A percentile compares a stretch with the other conserved stretches of the same genome.
These are phyloP conservation scores for Tragelaphus scriptus DNA, from an alignment of 2,113 vertebrate genomes.

Conservation along the genomic window DNA sequence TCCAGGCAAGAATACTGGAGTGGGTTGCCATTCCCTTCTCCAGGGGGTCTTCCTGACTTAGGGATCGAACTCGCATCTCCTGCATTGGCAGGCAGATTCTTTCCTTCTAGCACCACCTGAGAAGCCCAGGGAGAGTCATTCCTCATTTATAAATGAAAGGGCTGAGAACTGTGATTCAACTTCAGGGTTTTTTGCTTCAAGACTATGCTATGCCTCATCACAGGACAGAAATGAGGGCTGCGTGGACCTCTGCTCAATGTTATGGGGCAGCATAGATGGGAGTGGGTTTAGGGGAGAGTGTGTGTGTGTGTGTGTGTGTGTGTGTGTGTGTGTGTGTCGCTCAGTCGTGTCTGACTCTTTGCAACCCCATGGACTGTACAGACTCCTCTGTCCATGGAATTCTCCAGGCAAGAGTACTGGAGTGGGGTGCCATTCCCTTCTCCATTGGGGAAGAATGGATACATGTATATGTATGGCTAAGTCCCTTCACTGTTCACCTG, in stretches of 20 bases:
- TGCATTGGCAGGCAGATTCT: background rate
- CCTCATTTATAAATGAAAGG: conserved; percentile 2
- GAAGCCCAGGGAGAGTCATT: background rate
- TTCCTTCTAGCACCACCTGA: background rate
- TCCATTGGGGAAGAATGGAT: background rate
- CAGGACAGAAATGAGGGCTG: background rate
- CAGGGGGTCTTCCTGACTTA: background rate
- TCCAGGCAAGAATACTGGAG: background rate
- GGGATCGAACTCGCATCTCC: background rate
- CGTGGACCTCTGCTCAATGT: background rate
- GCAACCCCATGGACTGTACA: background rate
- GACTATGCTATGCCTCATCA: background rate
- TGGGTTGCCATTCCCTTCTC: background rate
- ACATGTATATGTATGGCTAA: background rate
- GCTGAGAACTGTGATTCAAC: background rate
- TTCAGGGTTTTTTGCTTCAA: background rate
- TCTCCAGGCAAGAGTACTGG: background rate
- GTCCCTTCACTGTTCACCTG: background rate
- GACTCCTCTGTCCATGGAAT: background rate
- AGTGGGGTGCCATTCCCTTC: background rate
- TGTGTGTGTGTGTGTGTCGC: background rate
- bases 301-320: background rate
- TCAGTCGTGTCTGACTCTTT: background rate
- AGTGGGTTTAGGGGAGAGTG: background rate
- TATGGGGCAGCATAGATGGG: background rate